phyloP scores from a whole-genome alignment of 1,140 invertebrate species.

The Cyrtorhinus lividipennis region DNA sequence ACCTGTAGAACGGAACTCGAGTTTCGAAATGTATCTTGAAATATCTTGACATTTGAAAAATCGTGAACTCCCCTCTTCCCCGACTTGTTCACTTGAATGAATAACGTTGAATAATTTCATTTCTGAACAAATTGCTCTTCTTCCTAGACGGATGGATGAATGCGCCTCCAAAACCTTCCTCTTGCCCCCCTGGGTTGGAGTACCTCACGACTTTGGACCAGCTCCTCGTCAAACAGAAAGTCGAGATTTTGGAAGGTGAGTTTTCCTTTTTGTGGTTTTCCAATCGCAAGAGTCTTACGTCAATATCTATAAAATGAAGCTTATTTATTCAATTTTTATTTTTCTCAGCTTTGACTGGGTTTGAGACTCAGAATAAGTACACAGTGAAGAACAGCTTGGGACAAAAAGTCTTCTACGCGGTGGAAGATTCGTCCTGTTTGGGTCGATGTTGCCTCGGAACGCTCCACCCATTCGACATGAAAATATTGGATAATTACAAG shows the following conservation, averaged over 20 bases:
- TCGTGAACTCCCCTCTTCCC: too few relatives aligned
- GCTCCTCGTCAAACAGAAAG: constrained; percentile 73
- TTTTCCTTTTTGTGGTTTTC: constrained; percentile 6
- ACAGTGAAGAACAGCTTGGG: constrained; percentile 58
- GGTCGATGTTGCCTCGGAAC: constrained; percentile 64
- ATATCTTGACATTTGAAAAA: too few relatives aligned
- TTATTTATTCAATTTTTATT: background rate
- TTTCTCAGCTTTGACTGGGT: constrained; percentile 55
- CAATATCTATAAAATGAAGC: background rate
- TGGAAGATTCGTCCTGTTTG: constrained; percentile 68
- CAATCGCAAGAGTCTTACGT: background rate
- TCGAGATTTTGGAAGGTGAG: constrained; percentile 68
- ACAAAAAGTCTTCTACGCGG: constrained; percentile 69
- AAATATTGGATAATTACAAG: constrained; percentile 59
- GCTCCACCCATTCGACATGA: constrained; percentile 67
- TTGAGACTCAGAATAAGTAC: constrained; percentile 83
- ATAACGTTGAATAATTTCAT: too few relatives aligned
- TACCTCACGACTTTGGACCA: constrained; percentile 84
- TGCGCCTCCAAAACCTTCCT: constrained; percentile 49
- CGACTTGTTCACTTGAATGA: too few relatives aligned
- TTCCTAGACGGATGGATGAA: constrained; percentile 78
- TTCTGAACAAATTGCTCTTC: too few relatives aligned
- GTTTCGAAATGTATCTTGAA: too few relatives aligned
- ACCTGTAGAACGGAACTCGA: too few relatives aligned
- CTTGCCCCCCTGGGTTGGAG: constrained; percentile 80